A percentile compares a stretch with the other conserved stretches of the same genome.
phyloP scores from a whole-genome alignment of 2,113 vertebrate genomes.

The Oxygymnocypris stewartii region DNA sequence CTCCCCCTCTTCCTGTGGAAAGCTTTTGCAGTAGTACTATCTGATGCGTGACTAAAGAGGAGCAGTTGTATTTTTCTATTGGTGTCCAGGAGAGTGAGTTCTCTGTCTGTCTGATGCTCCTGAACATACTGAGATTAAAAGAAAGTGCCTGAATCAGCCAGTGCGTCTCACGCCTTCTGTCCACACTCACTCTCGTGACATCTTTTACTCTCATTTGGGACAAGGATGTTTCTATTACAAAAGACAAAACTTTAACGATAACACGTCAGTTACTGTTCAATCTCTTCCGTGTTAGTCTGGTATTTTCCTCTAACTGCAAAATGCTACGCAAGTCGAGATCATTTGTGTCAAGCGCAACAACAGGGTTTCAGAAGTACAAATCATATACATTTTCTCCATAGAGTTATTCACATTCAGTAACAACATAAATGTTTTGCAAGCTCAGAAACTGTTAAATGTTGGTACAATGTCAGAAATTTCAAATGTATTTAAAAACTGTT shows the following conservation, averaged over 20 bases:
- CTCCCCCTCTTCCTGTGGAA: background rate
- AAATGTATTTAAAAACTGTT: constrained; percentile 16
- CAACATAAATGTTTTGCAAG: background rate
- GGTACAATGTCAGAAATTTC: background rate
- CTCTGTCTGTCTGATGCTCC: constrained; percentile 72
- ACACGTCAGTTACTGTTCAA: background rate
- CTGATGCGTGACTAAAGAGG: constrained; percentile 29
- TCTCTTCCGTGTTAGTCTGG: background rate
- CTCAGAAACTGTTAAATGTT: constrained; percentile 5
- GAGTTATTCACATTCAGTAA: background rate
- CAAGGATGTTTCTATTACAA: background rate
- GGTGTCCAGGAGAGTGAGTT: constrained; percentile 77
- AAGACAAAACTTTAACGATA: background rate
- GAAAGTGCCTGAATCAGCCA: constrained; percentile 89
- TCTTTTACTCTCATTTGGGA: background rate
- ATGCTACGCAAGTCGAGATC: background rate
- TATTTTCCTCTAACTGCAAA: background rate
- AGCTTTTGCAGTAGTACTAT: constrained; percentile 48
- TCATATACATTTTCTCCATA: background rate
- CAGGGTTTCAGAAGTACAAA: background rate
- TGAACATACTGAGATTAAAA: constrained; percentile 83
- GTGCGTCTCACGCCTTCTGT: constrained; percentile 35
- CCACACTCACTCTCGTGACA: background rate
- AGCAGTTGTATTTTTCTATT: constrained; percentile 80
- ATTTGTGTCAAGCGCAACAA: background rate